Evolutionary conservation across 1,140 invertebrate species (phyloP), one percentile per base, ranked within the genome.

Genomic region (Steinernema feltiae): DNA sequence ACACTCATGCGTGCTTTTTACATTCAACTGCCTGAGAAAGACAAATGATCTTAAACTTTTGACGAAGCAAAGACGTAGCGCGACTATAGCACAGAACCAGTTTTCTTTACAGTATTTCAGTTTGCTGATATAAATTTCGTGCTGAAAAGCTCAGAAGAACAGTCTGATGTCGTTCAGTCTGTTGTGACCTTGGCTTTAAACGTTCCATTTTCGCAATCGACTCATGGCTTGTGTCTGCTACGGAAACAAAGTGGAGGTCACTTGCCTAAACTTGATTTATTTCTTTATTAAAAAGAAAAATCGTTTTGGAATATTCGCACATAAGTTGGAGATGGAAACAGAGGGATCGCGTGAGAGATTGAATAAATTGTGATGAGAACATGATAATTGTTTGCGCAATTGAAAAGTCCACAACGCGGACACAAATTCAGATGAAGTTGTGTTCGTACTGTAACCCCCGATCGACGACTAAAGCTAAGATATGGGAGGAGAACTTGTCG

Each of bases 201-300:
- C 24, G 7, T 21, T 3, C 7, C 35, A 27, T 15, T 27, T 63
- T 21, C 15, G 3, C 12, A 63, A 63, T 27, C n/a, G n/a, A 27
- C 24, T 63, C 35, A 41, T 46, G 53, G 24, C 24, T 15, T 63
- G 12, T 63, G 53, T 63, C 12, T 63, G 24, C 24, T 15, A 27
- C 53, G 12, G 3, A 15, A 21, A 7, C 53, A 15, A 27, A 63
- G 53, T 7, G 7, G 53, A 63, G 53, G 53, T 63, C 53, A 63
- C 12, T 7, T 63, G 53, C 53, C 53, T 63, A 63, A 63, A 63
- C 53, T 27, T 63, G 53, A 63, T 63, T 63, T 63, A 63, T 63
- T 63, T 63, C 53, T 63, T 63, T 63, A 3, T 63, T 7, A 63
- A 15, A 7, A 15, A 63, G 15, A 63, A 63, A 21, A 63, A 27